phyloP scores from a whole-genome alignment of 2,113 vertebrate species.

The Anolis sagrei region DNA sequence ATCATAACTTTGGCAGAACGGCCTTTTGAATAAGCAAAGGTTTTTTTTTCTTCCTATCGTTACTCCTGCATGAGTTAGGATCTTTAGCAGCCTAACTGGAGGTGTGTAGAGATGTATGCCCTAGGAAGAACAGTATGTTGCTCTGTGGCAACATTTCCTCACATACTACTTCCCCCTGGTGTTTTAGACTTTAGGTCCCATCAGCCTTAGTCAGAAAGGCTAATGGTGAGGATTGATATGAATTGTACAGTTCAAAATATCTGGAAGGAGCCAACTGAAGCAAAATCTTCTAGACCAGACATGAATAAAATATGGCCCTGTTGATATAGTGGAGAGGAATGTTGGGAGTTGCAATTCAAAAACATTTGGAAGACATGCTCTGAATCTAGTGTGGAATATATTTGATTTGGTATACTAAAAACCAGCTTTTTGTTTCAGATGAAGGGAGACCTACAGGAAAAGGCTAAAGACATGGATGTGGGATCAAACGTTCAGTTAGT shows the following conservation, averaged over 20 bases:
- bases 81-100: no score
- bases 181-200: neutral
- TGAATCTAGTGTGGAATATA: no score
- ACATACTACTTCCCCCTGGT: no score
- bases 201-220: neutral
- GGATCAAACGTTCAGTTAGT: no score
- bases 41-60: neutral
- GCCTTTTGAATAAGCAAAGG: neutral
- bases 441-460: no score
- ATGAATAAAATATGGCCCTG: no score
- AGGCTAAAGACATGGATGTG: no score
- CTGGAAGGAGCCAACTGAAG: neutral
- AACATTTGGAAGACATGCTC: neutral
- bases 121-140: neutral
- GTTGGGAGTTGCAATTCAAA: neutral
- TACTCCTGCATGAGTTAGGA: neutral
- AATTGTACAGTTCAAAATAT: neutral
- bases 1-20: neutral
- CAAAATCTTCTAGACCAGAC: neutral
- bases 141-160: neutral
- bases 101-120: neutral
- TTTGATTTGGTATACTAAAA: neutral
- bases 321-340: neutral
- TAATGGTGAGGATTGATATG: neutral
- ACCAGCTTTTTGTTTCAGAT: neutral